phyloP scores from a whole-genome alignment of 2,113 vertebrate genomes.

The Spermophilus dauricus region DNA sequence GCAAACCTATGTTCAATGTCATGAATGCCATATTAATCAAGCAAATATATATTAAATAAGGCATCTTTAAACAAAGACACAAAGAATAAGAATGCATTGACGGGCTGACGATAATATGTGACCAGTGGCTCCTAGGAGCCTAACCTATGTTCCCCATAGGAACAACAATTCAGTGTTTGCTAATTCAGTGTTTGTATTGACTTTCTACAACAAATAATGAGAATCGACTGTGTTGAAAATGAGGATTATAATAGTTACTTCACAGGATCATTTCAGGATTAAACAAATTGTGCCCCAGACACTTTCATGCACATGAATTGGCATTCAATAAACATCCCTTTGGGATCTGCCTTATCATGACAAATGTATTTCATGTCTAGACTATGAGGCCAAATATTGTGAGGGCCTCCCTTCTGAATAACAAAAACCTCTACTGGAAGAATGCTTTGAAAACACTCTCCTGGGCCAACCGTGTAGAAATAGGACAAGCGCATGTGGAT shows the following conservation, averaged over 20 bases:
- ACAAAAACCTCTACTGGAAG: not conserved
- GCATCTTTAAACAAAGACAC: not conserved
- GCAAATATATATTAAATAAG: not conserved
- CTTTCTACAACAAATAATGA: not conserved
- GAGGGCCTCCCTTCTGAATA: not conserved
- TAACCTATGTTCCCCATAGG: not conserved
- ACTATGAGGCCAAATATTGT: not conserved
- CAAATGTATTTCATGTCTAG: not conserved
- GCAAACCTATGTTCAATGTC: not conserved
- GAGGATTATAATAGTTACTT: not conserved
- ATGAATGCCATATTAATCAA: not conserved
- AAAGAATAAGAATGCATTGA: not conserved
- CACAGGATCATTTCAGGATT: not conserved
- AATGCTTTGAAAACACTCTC: constrained; percentile 56
- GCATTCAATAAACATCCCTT: not conserved
- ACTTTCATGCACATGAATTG: constrained; percentile 16
- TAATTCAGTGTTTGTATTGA: not conserved
- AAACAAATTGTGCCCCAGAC: not conserved
- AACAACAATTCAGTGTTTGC: not conserved
- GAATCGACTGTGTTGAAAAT: not conserved
- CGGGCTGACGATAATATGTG: not conserved
- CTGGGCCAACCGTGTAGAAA: constrained; percentile 16
- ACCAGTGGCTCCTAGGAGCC: not conserved
- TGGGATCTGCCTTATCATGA: not conserved
- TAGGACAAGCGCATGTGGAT: constrained; percentile 49